Conservation (phyloP, 1,140 invertebrate genomes). For the Drosophila pallidifrons region DNA sequence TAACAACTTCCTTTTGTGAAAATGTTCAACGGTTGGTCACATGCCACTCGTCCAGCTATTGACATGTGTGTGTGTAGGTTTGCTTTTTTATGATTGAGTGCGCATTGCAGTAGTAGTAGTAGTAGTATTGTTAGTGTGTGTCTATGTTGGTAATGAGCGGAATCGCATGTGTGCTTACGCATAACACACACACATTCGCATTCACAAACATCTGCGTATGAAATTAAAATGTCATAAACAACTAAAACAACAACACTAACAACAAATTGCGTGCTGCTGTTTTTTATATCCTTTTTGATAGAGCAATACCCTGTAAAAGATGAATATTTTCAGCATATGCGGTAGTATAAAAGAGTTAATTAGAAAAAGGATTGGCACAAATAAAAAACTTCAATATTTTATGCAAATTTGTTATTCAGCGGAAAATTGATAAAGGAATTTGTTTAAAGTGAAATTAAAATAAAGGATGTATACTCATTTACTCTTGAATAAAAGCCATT, state of each 20-base stretch:
- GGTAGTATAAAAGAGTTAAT: background rate
- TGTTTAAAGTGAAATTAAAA: no score
- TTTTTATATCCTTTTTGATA: background rate
- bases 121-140: conserved; percentile 4
- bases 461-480: no score
- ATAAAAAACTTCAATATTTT: no score
- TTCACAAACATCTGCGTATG: background rate
- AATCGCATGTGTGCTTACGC: conserved; percentile 31
- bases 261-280: conserved; percentile 34
- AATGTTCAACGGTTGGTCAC: conserved; percentile 75
- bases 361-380: background rate
- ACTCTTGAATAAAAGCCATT: no score
- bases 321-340: background rate
- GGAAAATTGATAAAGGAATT: no score
- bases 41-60: conserved; percentile 57
- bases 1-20: conserved; percentile 81
- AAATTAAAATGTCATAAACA: conserved; percentile 48
- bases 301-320: background rate
- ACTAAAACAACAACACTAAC: conserved; percentile 29
- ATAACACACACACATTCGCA: conserved; percentile 7
- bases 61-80: conserved; percentile 41
- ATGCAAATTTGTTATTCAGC: no score
- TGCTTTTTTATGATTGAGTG: conserved; percentile 76
- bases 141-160: conserved; percentile 36
- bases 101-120: conserved; percentile 40